These are phyloP conservation scores for Aspidoscelis tigris DNA, from an alignment of 2,113 vertebrate species.

Conservation along the genomic window DNA sequence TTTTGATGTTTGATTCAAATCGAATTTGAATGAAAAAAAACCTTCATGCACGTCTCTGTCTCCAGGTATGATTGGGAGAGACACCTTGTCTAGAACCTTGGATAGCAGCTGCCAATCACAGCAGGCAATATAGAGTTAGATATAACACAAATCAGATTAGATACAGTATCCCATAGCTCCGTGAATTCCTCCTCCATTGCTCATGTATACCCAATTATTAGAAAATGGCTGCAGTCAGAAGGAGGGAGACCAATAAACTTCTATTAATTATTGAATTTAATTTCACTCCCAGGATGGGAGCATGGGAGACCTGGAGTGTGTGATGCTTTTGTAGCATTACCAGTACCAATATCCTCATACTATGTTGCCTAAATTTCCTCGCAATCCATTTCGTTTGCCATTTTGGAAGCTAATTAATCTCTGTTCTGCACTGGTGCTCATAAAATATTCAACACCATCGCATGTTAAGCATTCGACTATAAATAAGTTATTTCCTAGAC, in stretches of 20 bases:
- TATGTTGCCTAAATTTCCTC: background rate
- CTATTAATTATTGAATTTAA: constrained; percentile 21
- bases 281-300: background rate
- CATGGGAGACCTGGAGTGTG: background rate
- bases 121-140: too few species aligned
- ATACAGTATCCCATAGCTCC: too few species aligned
- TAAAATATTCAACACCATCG: constrained; percentile 26
- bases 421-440: constrained; percentile 1
- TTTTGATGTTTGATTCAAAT: too few species aligned
- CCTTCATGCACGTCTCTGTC: too few species aligned
- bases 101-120: too few species aligned
- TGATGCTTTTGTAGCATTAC: background rate
- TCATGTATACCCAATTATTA: background rate
- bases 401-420: constrained; percentile 31
- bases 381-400: background rate
- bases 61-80: too few species aligned
- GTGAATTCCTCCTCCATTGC: background rate
- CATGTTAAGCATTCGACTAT: constrained; percentile 29
- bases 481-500: constrained; percentile 25
- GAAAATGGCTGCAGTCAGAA: background rate
- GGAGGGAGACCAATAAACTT: background rate
- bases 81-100: too few species aligned
- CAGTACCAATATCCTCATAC: background rate
- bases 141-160: too few species aligned
- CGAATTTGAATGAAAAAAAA: too few species aligned